phyloP scores from a whole-genome alignment of 1,140 invertebrate species.

The Drosophila kikkawai region DNA sequence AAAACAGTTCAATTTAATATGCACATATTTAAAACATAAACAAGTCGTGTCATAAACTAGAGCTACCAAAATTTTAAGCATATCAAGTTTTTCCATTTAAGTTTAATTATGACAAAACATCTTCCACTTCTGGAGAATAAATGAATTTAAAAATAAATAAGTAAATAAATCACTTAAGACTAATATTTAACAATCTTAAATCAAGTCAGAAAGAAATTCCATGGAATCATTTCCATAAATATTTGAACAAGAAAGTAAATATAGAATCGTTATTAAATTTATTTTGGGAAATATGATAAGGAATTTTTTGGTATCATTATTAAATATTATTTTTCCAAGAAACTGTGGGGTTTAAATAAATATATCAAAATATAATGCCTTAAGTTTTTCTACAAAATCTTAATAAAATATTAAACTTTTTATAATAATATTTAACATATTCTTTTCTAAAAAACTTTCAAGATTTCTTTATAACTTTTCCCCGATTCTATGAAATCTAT shows the following conservation, averaged over 20 bases:
- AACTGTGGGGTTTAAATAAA: not conserved
- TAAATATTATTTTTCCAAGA: not conserved
- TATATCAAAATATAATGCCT: not conserved
- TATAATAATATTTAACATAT: not conserved
- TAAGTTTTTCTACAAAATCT: not conserved
- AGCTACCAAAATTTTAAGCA: constrained; percentile 5
- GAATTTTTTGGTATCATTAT: not conserved
- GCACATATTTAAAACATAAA: constrained; percentile 32
- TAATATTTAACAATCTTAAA: not conserved
- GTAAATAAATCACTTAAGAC: not conserved
- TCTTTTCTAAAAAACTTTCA: not conserved
- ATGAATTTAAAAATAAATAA: not conserved
- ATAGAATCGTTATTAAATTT: not conserved
- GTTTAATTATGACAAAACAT: not conserved
- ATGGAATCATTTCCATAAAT: too few species aligned
- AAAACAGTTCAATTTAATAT: constrained; percentile 21
- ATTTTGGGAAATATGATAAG: not conserved
- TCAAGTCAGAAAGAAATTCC: too few species aligned
- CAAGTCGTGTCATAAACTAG: constrained; percentile 17
- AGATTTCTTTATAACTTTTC: not conserved
- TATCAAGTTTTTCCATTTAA: constrained; percentile 3
- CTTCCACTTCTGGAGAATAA: not conserved
- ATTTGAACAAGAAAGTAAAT: not conserved
- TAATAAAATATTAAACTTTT: not conserved
- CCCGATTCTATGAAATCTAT: not conserved